Evolutionary conservation across 2,888 invertebrate genomes (phyloP), one percentile per base, ranked within the genome.

Genomic region (Cephus rjabovi): DNA sequence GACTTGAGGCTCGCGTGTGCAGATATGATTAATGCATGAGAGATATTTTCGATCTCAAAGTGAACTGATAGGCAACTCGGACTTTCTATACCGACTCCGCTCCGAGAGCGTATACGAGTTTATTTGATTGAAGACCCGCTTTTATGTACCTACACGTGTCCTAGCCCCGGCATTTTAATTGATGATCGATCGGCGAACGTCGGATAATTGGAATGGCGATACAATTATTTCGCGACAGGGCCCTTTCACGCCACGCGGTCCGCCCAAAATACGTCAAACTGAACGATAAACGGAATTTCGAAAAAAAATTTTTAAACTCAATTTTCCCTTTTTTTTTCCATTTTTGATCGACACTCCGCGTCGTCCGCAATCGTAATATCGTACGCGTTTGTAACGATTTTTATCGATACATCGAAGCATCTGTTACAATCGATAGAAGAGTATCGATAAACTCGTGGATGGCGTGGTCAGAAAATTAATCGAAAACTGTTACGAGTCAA

Each of bases 1-100:
- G 74, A 69, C 68, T 74, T 34, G 78, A 76, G 73, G 75, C 78
- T 78, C 78, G 78, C 78, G 78, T 78, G 78, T 73, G 78, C 71
- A 81, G 81, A 83, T 81, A 88, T 89, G 89, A 89, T 89, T 89
- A 89, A 89, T 89, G 89, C 88, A 89, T 89, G 89, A 89, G 89
- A 87, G 86, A 87, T 85, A 88, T 87, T 87, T 89, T 87, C 84
- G 86, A 88, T 83, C 84, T 80, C 80, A 84, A 81, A 83, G 83
- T 82, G 80, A 83, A 80, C 82, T 83, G 83, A 82, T 81, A 82
- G 83, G 79, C 80, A 81, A 79, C 79, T 79, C 68, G 56, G 79
- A 80, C 75, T 80, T 79, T 80, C 81, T 77, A 82, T 23, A 23
- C 56, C 23, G 56, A 56, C 56, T 56, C 76, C 34, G 73, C 30